phyloP scores from a whole-genome alignment of 2,888 invertebrate genomes.

The Apamea monoglypha region DNA sequence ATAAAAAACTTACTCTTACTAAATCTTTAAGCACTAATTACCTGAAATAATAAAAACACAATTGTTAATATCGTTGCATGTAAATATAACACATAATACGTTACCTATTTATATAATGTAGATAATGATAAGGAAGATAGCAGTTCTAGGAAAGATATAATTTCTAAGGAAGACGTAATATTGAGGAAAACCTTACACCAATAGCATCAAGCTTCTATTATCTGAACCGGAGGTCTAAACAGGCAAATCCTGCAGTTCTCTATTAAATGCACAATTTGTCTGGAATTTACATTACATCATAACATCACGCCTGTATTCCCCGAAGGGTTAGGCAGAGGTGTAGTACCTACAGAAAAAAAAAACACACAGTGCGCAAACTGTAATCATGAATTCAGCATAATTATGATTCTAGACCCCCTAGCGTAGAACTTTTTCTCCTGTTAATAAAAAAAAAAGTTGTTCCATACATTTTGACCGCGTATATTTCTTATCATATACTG shows the following conservation, averaged over 20 bases:
- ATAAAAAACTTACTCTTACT: conserved; percentile 15
- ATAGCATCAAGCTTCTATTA: background rate
- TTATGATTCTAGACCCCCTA: background rate
- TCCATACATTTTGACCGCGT: background rate
- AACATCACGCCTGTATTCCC: background rate
- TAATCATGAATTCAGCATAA: background rate
- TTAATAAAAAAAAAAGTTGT: too few relatives aligned
- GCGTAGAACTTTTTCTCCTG: too few relatives aligned
- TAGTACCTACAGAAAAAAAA: background rate
- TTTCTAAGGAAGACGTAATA: background rate
- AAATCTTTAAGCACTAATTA: conserved; percentile 21
- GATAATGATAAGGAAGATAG: background rate
- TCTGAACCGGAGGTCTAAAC: background rate
- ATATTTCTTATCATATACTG: background rate
- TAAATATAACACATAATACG: background rate
- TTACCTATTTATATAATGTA: background rate
- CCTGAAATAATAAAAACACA: conserved; percentile 34
- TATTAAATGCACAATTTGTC: background rate
- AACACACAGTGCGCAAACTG: background rate
- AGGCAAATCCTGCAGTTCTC: background rate
- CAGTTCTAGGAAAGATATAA: background rate
- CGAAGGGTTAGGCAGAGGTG: too few relatives aligned
- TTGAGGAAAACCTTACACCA: background rate
- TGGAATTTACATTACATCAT: background rate
- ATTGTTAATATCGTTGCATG: background rate